Evolutionary conservation across 1,140 invertebrate genomes (phyloP), one percentile per base, ranked within the genome.

Genomic region (Drosophila equinoxialis): DNA sequence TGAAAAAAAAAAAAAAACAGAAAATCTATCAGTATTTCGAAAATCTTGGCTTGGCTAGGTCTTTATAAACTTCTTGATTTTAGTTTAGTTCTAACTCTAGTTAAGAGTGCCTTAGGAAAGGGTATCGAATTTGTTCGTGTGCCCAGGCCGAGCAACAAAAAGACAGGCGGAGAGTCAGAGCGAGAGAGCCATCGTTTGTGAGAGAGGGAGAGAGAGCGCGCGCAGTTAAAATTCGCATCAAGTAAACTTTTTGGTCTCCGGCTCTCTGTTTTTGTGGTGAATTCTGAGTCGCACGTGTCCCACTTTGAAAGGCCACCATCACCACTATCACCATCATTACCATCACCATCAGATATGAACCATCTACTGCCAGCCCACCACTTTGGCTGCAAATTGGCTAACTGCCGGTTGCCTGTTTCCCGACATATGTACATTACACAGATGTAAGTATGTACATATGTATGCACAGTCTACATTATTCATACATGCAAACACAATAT

Each of bases 241-340:
- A 45, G 41, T 14, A 62, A 85, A 83, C 72, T 87, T 87, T 86
- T 73, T 62, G 17, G 62, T 60, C 48, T 57, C 55, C 48, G 59
- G 54, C 74, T 86, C 76, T 86, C 84, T 86, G 82, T 86, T 86
- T 87, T 86, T 86, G 83, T 86, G 83, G 83, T 86, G 83, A 86
- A 70, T 89, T 82, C 6, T 73, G 68, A 62, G 64, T 77, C 76
- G 86, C 83, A 86, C 83, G 83, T 86, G 83, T 87, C 71, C 83
- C 84, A 83, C 55, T 86, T 86, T 72, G 69, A 71, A 70, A 69
- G 76, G 66, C 62, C 72, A 23, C 17, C 54, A 55, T 20, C 13
- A 35, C 8, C 45, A 30, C 30, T 6, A 51, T 10, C 45, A 51
- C 14, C 42, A 45, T n/a, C 41, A 54, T 11, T 6, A 30, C 26